A percentile compares a stretch with the other conserved stretches of the same genome.
Evolutionary conservation across 37 sponge, comb jelly and placozoan genomes (phyloP).

Genomic region (Lycopodina hypogea): DNA sequence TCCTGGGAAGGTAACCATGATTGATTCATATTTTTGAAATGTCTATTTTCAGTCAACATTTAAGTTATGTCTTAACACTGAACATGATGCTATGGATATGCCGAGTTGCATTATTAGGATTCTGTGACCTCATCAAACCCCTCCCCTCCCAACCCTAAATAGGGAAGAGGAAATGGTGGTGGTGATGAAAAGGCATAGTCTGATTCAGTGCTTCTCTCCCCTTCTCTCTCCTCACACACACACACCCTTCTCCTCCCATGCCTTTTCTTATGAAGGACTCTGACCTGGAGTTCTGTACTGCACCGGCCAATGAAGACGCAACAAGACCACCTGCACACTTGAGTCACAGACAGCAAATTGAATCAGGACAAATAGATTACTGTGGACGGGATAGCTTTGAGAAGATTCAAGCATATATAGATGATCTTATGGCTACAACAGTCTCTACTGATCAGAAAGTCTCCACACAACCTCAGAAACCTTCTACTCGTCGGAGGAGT

Average conservation of each 20-base stretch:
- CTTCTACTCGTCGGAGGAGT: too few species aligned
- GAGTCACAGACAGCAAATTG: constrained; percentile 1
- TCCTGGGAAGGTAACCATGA: too few species aligned
- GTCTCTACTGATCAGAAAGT: background rate
- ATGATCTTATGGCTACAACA: background rate
- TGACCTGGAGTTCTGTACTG: too few species aligned
- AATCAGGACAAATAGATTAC: constrained; percentile 37
- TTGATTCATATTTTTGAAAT: too few species aligned
- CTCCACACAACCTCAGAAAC: too few species aligned
- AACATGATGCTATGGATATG: constrained; percentile 17
- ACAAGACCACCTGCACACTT: background rate
- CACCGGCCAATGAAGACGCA: too few species aligned
- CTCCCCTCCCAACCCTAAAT: background rate
- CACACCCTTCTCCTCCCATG: constrained; percentile 7
- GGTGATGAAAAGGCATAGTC: background rate
- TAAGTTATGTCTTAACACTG: constrained; percentile 40
- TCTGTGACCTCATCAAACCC: constrained; percentile 14
- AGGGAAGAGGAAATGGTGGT: background rate
- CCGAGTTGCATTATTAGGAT: background rate
- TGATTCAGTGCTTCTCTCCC: constrained; percentile 43
- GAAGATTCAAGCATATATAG: constrained; percentile 17
- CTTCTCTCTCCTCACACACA: background rate
- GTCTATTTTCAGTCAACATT: too few species aligned
- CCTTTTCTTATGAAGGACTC: background rate
- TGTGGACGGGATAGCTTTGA: constrained; percentile 35